These are phyloP conservation scores for Lycia hirtaria DNA, from an alignment of 2,888 invertebrate genomes.

Conservation along the genomic window DNA sequence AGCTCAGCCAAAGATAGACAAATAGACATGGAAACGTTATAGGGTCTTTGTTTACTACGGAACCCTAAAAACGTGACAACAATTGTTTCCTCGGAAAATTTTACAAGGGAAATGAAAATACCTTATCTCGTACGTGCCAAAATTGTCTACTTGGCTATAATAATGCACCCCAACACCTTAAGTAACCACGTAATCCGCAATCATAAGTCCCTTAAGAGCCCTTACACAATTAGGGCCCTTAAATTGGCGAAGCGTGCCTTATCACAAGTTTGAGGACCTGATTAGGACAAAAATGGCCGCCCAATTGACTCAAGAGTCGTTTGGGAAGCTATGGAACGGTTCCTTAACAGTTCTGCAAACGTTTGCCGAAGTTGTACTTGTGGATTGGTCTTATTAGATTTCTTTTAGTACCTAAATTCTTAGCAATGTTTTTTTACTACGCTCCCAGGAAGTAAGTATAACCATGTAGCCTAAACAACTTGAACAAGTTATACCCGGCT, in stretches of 20 bases:
- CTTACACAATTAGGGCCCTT: constrained; percentile 50
- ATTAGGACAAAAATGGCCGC: constrained; percentile 60
- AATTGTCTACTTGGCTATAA: constrained; percentile 25
- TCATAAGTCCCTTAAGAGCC: constrained; percentile 41
- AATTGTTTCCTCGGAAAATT: too few relatives aligned
- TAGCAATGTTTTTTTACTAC: background rate
- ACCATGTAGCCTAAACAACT: too few relatives aligned
- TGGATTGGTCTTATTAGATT: background rate
- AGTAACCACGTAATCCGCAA: constrained; percentile 38
- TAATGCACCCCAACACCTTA: constrained; percentile 19
- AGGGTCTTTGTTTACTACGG: too few relatives aligned
- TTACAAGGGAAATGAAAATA: background rate
- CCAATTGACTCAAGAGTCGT: constrained; percentile 43
- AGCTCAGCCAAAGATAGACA: too few relatives aligned
- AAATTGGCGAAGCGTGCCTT: constrained; percentile 65
- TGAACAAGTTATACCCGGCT: too few relatives aligned
- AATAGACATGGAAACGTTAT: too few relatives aligned
- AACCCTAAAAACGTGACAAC: too few relatives aligned
- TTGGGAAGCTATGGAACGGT: constrained; percentile 5
- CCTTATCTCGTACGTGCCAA: background rate
- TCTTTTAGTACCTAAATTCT: background rate
- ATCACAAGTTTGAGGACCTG: constrained; percentile 58
- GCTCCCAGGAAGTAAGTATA: background rate
- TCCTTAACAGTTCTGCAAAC: background rate
- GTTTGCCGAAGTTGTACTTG: background rate